Percentiles rank a stretch among this genome's conserved stretches.
phyloP scores from a whole-genome alignment of 2,888 invertebrate genomes.

The Melanchra persicariae region DNA sequence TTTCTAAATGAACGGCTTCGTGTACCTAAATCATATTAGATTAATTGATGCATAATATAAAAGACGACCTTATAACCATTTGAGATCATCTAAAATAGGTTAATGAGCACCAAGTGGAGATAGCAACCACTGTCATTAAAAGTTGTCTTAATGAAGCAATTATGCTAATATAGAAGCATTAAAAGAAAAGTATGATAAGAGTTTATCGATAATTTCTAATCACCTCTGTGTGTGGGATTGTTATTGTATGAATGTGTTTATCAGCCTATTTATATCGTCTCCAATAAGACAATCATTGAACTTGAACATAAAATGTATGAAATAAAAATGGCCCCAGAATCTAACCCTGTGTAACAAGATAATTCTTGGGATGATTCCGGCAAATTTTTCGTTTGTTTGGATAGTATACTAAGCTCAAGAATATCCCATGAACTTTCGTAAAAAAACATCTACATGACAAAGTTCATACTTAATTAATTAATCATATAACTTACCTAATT shows the following conservation, averaged over 20 bases:
- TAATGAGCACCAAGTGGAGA: slow-evolving; percentile 5
- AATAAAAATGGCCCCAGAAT: background rate
- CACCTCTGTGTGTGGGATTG: slow-evolving; percentile 48
- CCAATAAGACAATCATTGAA: background rate
- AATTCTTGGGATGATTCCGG: background rate
- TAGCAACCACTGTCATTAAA: slow-evolving; percentile 21
- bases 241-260: slow-evolving; percentile 4
- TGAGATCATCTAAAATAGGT: background rate
- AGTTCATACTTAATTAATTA: background rate
- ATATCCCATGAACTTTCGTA: background rate
- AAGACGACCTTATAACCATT: too few relatives aligned
- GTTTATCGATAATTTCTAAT: slow-evolving; percentile 44
- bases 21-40: too few relatives aligned
- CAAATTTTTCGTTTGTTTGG: too few relatives aligned
- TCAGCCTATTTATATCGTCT: background rate
- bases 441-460: background rate
- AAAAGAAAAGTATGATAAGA: slow-evolving; percentile 41
- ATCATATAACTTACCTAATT: background rate
- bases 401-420: background rate
- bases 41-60: too few relatives aligned
- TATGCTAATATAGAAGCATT: slow-evolving; percentile 36
- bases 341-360: background rate
- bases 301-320: background rate
- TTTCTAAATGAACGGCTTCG: too few relatives aligned
- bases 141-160: slow-evolving; percentile 43